Conservation (phyloP, 1,140 invertebrate species). For the Asobara japonica region DNA sequence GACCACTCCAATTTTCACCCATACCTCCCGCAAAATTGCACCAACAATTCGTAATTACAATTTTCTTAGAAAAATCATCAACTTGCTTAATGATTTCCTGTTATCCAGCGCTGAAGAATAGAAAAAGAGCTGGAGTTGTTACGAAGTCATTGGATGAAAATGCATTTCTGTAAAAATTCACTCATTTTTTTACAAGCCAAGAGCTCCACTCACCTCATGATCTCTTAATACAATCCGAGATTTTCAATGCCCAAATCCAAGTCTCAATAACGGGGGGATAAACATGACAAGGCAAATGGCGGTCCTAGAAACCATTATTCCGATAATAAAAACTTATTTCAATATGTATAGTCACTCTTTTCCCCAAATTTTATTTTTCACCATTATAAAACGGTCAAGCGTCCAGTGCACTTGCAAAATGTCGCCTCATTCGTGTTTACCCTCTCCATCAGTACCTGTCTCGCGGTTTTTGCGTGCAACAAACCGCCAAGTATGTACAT, state of each 20-base stretch:
- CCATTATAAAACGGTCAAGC: not conserved
- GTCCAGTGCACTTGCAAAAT: not conserved
- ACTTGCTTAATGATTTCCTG: not conserved
- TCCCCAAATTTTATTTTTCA: constrained; percentile 21
- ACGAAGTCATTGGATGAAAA: too few relatives aligned
- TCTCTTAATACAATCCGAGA: constrained; percentile 23
- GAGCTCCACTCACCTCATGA: not conserved
- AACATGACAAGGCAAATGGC: constrained; percentile 29
- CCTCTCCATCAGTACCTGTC: constrained; percentile 10
- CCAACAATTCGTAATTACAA: not conserved
- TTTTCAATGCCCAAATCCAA: constrained; percentile 37
- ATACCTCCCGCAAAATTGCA: not conserved
- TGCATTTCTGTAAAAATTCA: not conserved
- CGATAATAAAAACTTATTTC: not conserved
- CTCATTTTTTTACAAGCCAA: not conserved
- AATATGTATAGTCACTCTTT: not conserved
- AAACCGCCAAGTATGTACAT: not conserved
- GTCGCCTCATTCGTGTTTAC: not conserved
- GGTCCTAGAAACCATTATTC: constrained; percentile 11
- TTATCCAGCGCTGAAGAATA: not conserved
- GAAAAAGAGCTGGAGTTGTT: not conserved
- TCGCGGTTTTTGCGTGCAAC: constrained; percentile 8
- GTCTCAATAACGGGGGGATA: constrained; percentile 23
- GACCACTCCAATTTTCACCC: not conserved
- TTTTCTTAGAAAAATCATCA: not conserved